Conservation (phyloP, 2,888 invertebrate genomes). For the Barypeithes pellucidus region DNA sequence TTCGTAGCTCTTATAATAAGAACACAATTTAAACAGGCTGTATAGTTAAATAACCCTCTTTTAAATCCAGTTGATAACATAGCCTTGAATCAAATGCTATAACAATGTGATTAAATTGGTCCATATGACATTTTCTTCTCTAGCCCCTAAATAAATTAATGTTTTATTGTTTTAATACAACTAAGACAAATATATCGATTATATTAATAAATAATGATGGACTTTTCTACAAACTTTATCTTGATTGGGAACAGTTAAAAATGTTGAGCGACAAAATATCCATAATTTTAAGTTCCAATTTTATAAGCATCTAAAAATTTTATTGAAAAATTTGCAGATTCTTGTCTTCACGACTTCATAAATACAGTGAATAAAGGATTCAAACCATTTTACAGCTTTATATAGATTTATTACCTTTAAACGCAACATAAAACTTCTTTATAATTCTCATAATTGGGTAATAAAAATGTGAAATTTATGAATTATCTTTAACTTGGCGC, state of each 20-base stretch:
- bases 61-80: too few relatives aligned
- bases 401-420: slow-evolving; percentile 49
- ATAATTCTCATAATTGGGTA: slow-evolving; percentile 53
- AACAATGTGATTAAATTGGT: too few relatives aligned
- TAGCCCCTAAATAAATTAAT: too few relatives aligned
- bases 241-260: slow-evolving; percentile 10
- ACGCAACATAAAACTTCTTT: slow-evolving; percentile 48
- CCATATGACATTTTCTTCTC: too few relatives aligned
- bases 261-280: slow-evolving; percentile 20
- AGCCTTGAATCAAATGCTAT: too few relatives aligned
- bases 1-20: too few relatives aligned
- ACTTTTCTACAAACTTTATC: background rate
- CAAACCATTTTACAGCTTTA: slow-evolving; percentile 47
- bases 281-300: slow-evolving; percentile 26
- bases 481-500: slow-evolving; percentile 40
- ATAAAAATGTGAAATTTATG: slow-evolving; percentile 52
- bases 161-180: too few relatives aligned
- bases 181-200: too few relatives aligned
- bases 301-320: slow-evolving; percentile 39
- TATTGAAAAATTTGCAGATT: slow-evolving; percentile 46
- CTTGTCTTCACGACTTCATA: slow-evolving; percentile 46
- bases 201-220: background rate
- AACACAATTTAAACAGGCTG: too few relatives aligned
- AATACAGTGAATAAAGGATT: slow-evolving; percentile 47
- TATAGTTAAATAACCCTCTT: too few relatives aligned